Evolutionary conservation across 2,888 invertebrate species (phyloP).

Genomic region (Lissonota sp.): DNA sequence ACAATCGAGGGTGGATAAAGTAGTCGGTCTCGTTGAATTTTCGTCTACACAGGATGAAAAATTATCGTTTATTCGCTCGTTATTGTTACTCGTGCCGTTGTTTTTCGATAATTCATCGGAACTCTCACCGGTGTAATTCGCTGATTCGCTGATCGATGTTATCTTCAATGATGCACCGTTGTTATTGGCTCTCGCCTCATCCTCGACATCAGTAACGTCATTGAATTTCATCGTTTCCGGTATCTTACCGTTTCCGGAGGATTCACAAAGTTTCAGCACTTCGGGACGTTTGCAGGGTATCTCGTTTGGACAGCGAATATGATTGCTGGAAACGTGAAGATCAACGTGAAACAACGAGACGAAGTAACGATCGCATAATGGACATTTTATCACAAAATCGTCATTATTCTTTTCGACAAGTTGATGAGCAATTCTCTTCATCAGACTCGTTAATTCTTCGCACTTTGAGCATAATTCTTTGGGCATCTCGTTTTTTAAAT

Average conservation of each 20-base stretch:
- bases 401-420: constrained; percentile 54
- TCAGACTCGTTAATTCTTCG: constrained; percentile 58
- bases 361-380: constrained; percentile 67
- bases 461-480: constrained; percentile 60
- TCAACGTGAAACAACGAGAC: constrained; percentile 65
- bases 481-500: neutral
- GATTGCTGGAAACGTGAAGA: constrained; percentile 66
- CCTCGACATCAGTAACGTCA: constrained; percentile 48
- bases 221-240: constrained; percentile 56
- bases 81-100: neutral
- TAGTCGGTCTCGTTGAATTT: neutral
- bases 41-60: neutral
- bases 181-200: constrained; percentile 62
- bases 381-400: constrained; percentile 65
- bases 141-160: neutral
- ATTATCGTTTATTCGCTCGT: neutral
- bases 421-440: constrained; percentile 59
- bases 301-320: constrained; percentile 67
- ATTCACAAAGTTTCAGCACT: neutral
- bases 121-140: too few species aligned
- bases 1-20: constrained; percentile 25
- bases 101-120: neutral
- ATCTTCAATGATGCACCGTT: constrained; percentile 32
- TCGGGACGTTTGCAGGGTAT: constrained; percentile 30
- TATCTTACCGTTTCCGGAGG: constrained; percentile 57